Evolutionary conservation across 1,140 invertebrate species (phyloP), one percentile per base, ranked within the genome.

Genomic region (Drosophila teissieri): DNA sequence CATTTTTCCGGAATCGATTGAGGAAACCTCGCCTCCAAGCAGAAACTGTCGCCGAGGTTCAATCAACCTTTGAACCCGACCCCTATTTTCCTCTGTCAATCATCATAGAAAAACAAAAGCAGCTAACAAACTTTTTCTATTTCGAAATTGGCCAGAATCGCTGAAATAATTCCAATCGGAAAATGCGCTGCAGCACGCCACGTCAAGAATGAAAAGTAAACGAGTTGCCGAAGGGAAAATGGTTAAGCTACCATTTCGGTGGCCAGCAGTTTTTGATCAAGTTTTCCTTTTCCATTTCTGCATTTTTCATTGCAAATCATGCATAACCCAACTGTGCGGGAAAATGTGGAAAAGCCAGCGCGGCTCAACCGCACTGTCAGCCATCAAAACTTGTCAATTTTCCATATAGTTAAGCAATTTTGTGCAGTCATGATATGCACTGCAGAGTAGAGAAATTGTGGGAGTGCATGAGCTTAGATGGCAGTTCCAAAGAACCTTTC

Each of bases 361-460:
- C 55, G 36, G 55, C 70, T 39, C 53, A 85, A 83, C 83, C 84
- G 76, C 83, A 83, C 62, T 88, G 84, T 83, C 84, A 88, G 72
- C 56, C 73, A 75, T 84, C 84, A 84, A 78, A 89, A 78, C 84
- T 84, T 80, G 84, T 88, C 84, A 89, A 88, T 88, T 88, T 88
- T 88, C 84, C 84, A 88, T 88, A 84, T 74, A 89, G 84, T 88
- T 89, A 88, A 88, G 80, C 84, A 88, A 89, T 89, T 88, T 88
- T 53, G 62, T 15, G 27, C 65, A 65, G 61, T 62, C 78, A 82
- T 84, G 76, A 84, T 84, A 78, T 75, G 62, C 51, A 54, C 22
- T 53, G 42, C 31, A 37, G n/a, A 42, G n/a, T 39, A 44, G 42
- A n/a, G 31, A 12, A 62, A 42, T 15, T 57, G 60, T 42, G 60